Base-by-base conservation (phyloP, 1,140 invertebrate species). In the Drosophila kepulauana region DNA sequence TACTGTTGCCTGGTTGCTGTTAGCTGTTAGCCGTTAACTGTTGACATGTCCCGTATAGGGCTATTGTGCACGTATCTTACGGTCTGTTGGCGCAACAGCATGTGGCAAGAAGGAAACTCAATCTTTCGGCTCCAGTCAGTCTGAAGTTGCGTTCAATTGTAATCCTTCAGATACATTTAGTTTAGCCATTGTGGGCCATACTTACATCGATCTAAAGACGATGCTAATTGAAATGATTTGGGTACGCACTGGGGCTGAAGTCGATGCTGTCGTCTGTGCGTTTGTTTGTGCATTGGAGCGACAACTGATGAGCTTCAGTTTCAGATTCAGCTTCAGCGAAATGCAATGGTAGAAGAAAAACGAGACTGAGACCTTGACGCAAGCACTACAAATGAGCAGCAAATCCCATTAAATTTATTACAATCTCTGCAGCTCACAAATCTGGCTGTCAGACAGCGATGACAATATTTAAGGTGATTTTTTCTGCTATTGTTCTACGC, bases 341-440 rank as follows among this genome's bases (percentile, higher is more conserved):
- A 45, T 85, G 74, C 54, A 85, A 52, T 69, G 56, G 49, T 56
- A 68, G 48, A 62, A 20, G 41, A 62, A 28, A 25, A 66, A 61
- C 58, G 13, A 13, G 43, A 64, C 66, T 48, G 48, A 41, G 33
- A 64, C 16, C 68, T 43, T 38, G 46, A 25, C 51, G 48, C 15
- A 63, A 20, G 15, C 20, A 41, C 30, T 52, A 30, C 25, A 81
- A 82, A 82, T 78, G 64, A 76, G 61, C 61, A 69, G 65, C 54
- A 71, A 82, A 82, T 79, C 62, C 54, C 48, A 57, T 79, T 78
- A 79, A 79, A 82, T 87, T 79, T 65, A 81, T 76, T 63, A 75
- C 76, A 71, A 25, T 30, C 35, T 8, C 8, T 5, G 46, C 46
- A 49, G 25, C 49, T 1, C 74, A 82, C 79, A 73, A 79, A 79